These are phyloP conservation scores for Nylanderia fulva DNA, from an alignment of 1,140 invertebrate genomes.

Conservation along the genomic window DNA sequence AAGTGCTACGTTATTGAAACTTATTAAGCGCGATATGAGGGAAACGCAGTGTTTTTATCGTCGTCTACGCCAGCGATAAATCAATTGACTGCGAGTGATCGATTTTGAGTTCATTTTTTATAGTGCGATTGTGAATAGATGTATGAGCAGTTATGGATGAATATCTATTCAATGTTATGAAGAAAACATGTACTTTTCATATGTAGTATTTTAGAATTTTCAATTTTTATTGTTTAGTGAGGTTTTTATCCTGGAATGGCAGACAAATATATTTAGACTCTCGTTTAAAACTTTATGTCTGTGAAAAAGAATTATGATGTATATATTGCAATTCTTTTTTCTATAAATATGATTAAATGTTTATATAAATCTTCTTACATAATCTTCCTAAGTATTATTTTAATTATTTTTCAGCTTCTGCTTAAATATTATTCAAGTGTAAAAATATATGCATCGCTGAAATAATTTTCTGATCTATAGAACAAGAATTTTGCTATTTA, in stretches of 20 bases:
- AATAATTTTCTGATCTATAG: neutral
- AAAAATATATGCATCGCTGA: neutral
- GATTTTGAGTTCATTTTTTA: neutral
- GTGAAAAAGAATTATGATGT: neutral
- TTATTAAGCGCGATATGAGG: neutral
- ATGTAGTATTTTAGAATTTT: neutral
- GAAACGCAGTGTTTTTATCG: neutral
- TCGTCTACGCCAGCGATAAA: neutral
- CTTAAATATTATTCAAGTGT: neutral
- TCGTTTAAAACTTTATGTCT: neutral
- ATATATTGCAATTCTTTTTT: neutral
- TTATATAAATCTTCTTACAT: neutral
- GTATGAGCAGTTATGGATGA: neutral
- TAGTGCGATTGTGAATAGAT: neutral
- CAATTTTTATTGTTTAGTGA: neutral
- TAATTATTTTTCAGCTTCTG: neutral
- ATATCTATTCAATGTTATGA: neutral
- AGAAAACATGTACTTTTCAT: neutral
- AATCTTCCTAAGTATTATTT: neutral
- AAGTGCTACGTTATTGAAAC: neutral
- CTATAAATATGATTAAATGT: neutral
- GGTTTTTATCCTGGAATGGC: neutral
- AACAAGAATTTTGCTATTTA: too few species aligned
- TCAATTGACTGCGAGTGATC: neutral
- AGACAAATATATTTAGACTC: neutral